Evolutionary conservation across 2,113 vertebrate genomes (phyloP).

Genomic region (Electrona antarctica): DNA sequence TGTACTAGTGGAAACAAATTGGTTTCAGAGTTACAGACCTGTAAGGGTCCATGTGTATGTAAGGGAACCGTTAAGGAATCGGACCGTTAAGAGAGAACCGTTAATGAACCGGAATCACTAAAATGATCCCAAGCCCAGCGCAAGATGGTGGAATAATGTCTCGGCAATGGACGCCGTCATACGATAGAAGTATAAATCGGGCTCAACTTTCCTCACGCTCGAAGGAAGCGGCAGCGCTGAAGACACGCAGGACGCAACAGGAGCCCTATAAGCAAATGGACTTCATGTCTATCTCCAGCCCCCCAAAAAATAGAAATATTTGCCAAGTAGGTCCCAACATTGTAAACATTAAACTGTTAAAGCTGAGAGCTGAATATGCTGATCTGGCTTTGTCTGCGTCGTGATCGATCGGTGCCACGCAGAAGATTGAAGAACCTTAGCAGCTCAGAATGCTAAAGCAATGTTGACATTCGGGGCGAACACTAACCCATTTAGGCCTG

Average conservation of each 20-base stretch:
- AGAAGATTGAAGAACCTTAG: background rate
- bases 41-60: no score
- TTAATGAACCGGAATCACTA: no score
- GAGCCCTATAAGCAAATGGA: constrained; percentile 31
- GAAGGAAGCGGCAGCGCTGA: background rate
- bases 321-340: constrained; percentile 60
- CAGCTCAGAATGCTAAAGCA: no score
- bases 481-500: no score
- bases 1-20: no score
- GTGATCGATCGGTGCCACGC: background rate
- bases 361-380: constrained; percentile 54
- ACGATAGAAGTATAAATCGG: no score
- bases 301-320: constrained; percentile 43
- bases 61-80: no score
- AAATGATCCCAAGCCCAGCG: no score
- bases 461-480: no score
- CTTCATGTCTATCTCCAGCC: constrained; percentile 16
- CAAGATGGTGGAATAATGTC: constrained; percentile 15
- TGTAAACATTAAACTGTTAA: constrained; percentile 77
- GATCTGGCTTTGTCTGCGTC: constrained; percentile 36
- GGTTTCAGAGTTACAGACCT: no score
- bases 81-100: no score
- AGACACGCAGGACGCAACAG: constrained; percentile 13
- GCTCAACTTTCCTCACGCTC: constrained; percentile 14
- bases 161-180: background rate